These are phyloP conservation scores for Passer domesticus DNA, from an alignment of 2,113 vertebrate species.

Conservation along the genomic window DNA sequence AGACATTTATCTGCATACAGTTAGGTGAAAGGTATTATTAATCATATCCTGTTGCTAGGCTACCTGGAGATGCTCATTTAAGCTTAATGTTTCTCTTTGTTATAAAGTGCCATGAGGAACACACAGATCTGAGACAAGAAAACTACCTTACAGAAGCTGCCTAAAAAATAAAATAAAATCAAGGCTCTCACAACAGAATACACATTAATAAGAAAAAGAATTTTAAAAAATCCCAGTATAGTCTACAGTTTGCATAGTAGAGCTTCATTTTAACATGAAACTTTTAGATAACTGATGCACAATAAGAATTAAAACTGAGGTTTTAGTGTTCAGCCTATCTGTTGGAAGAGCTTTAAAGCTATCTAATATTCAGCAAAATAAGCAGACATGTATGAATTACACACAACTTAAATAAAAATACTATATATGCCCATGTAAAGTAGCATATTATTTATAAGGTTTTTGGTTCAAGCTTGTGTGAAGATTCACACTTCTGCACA, in stretches of 20 bases:
- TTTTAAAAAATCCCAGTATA: accelerated
- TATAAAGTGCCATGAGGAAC: constrained; percentile 59
- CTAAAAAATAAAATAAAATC: not conserved
- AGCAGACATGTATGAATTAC: not conserved
- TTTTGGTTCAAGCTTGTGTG: not conserved
- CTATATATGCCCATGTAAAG: not conserved
- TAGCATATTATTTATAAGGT: not conserved
- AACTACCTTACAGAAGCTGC: constrained; percentile 44
- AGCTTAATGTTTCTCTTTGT: constrained; percentile 73
- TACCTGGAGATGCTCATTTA: constrained; percentile 76
- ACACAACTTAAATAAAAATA: not conserved
- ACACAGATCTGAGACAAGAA: constrained; percentile 62
- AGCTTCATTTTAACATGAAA: not conserved
- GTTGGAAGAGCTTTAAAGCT: not conserved
- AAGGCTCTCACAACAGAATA: not conserved
- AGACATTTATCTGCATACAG: constrained; percentile 71
- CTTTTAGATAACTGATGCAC: not conserved
- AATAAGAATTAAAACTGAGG: not conserved
- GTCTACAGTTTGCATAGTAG: not conserved
- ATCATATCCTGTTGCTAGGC: constrained; percentile 79
- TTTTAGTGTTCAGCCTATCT: not conserved
- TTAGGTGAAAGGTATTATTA: constrained; percentile 77
- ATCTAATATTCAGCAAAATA: not conserved
- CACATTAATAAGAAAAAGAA: not conserved
- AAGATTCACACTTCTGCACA: not conserved